phyloP scores from a whole-genome alignment of 2,888 invertebrate genomes.

The Lymantria monacha region DNA sequence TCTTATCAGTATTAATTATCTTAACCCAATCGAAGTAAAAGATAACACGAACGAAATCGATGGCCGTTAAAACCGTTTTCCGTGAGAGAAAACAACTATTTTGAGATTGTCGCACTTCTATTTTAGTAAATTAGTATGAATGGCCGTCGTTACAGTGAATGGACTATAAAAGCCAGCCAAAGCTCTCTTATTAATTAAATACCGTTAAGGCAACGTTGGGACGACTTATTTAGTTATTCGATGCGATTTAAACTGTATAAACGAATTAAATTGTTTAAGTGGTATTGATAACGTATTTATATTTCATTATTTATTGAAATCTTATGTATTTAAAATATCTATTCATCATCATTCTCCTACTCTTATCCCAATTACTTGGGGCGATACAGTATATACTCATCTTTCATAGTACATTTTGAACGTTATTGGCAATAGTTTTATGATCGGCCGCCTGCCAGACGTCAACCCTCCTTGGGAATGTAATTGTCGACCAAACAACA shows the following conservation, averaged over 20 bases:
- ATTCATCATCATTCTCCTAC: too few relatives aligned
- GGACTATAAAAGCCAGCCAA: background rate
- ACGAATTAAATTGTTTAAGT: background rate
- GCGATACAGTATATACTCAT: too few relatives aligned
- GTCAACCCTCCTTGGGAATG: too few relatives aligned
- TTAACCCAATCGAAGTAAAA: background rate
- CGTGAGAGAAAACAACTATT: background rate
- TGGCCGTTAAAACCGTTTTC: background rate
- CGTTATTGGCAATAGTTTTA: too few relatives aligned
- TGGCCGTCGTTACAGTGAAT: slow-evolving; percentile 2
- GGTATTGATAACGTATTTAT: background rate
- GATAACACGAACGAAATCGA: background rate
- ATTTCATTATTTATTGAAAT: too few relatives aligned
- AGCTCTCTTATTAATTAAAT: background rate
- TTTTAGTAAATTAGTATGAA: slow-evolving; percentile 5
- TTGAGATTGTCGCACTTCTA: background rate
- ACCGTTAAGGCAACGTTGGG: background rate
- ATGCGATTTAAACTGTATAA: background rate
- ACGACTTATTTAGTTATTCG: background rate
- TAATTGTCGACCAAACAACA: too few relatives aligned
- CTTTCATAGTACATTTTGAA: too few relatives aligned
- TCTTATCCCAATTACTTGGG: too few relatives aligned
- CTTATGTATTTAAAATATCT: too few relatives aligned
- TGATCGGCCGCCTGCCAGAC: too few relatives aligned
- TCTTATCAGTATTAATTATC: background rate